phyloP scores from a whole-genome alignment of 1,140 invertebrate species.

The Drosophila lacteicornis region DNA sequence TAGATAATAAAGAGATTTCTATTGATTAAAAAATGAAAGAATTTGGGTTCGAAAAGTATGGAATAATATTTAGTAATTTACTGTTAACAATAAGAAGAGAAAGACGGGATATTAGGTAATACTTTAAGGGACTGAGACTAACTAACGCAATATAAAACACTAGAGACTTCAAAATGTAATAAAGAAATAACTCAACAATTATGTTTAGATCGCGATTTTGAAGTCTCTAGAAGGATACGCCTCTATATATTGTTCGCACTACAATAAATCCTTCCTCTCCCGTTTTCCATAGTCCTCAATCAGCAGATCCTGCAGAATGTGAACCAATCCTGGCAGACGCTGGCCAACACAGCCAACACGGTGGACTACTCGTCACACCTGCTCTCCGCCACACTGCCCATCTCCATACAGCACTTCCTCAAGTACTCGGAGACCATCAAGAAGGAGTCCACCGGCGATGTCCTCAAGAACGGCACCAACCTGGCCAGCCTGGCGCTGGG shows the following conservation, averaged over 20 bases:
- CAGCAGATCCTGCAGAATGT: conserved; percentile 85
- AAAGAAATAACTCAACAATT: neutral
- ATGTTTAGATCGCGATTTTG: neutral
- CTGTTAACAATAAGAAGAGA: no score
- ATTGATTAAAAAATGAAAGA: neutral
- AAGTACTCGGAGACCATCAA: conserved; percentile 85
- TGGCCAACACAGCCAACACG: conserved; percentile 84
- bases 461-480: conserved; percentile 83
- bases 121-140: neutral
- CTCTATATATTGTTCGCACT: neutral
- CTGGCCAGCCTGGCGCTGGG: conserved; percentile 80
- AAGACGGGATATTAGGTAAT: neutral
- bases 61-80: neutral
- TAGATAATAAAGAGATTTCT: conserved; percentile 61
- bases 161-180: neutral
- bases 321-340: conserved; percentile 85
- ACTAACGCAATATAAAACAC: neutral
- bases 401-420: conserved; percentile 85
- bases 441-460: conserved; percentile 83
- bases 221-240: neutral
- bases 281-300: conserved; percentile 72
- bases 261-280: neutral
- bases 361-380: conserved; percentile 85
- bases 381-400: conserved; percentile 85
- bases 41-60: no score